Evolutionary conservation across 1,140 invertebrate species (phyloP), one percentile per base, ranked within the genome.

Genomic region (Drosophila kanapiae): DNA sequence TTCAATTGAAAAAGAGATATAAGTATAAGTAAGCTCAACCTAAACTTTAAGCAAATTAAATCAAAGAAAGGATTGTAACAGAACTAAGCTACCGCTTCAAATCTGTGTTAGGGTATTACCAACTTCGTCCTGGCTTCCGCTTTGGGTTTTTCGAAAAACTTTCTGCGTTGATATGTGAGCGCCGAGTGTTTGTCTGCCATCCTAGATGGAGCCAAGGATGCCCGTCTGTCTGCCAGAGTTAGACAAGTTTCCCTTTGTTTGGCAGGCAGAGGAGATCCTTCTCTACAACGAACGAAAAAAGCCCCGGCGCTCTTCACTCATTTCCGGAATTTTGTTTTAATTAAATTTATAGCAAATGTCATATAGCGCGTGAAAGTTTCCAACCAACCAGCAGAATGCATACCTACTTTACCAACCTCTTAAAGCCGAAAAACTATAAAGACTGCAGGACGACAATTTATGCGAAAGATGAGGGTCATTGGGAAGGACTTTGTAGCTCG

Each of bases 271-370:
- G 1, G 9, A 13, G 31, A 27, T 18, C 56, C 43, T 10, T 31
- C 45, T 2, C 4, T 10, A n/a, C n/a, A n/a, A n/a, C n/a, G n/a
- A n/a, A n/a, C n/a, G n/a, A n/a, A n/a, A n/a, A n/a, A n/a, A n/a
- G n/a, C 13, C 23, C n/a, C 4, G 27, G 2, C 23, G 4, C 45
- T 49, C 47, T 81, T 81, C 54, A 84, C 77, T 82, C 75, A 85
- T 82, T 86, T 84, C 78, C 78, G 82, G 78, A 63, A 84, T 86
- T 86, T 86, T 78, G 57, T 82, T 86, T 84, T 86, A 84, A 84
- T 86, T 84, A 84, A 84, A 84, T 84, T 86, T 86, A 84, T 81
- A 81, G 75, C 82, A 86, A 82, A 84, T 84, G 82, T 84, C 82
- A 81, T 81, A 63, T 56, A 49, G 18, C 23, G 27, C 37, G 29